Percentiles rank a stretch among this genome's conserved stretches.
Evolutionary conservation across 2,113 vertebrate species (phyloP).

Genomic region (Orcinus orca): DNA sequence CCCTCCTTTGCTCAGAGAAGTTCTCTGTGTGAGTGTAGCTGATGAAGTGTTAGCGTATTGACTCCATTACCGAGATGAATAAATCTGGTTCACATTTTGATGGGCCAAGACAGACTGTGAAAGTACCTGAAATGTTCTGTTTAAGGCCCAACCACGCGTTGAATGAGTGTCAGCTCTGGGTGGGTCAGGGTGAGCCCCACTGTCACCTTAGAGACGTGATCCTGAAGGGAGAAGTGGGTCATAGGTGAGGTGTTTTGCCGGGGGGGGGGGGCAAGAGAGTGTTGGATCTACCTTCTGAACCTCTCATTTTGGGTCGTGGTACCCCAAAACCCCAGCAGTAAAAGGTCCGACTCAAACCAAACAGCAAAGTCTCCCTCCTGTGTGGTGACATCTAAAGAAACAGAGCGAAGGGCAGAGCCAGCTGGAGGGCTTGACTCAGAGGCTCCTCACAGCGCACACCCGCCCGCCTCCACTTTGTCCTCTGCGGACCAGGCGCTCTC

Average conservation of each 20-base stretch:
- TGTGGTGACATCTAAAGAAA: not conserved
- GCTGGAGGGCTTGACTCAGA: no score
- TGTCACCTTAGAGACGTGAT: not conserved
- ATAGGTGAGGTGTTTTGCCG: not conserved
- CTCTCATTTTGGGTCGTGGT: not conserved
- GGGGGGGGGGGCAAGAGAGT: not conserved
- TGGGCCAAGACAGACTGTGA: no score
- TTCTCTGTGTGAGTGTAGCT: not conserved
- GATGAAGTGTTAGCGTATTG: not conserved
- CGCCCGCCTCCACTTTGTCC: rapidly evolving
- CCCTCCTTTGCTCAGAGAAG: not conserved
- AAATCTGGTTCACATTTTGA: not conserved
- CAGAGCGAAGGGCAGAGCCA: not conserved
- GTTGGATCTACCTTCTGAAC: not conserved
- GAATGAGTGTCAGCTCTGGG: no score
- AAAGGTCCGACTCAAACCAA: not conserved
- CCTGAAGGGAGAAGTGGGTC: not conserved
- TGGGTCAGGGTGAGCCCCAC: rapidly evolving
- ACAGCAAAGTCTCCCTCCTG: not conserved
- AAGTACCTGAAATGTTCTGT: rapidly evolving
- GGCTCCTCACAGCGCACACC: rapidly evolving
- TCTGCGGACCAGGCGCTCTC: rapidly evolving
- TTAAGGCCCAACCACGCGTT: not conserved
- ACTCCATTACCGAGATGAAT: not conserved
- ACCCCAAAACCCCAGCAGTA: not conserved